Evolutionary conservation across 2,113 vertebrate genomes (phyloP), one percentile per base, ranked within the genome.

Genomic region (Aspiorhynchus laticeps): DNA sequence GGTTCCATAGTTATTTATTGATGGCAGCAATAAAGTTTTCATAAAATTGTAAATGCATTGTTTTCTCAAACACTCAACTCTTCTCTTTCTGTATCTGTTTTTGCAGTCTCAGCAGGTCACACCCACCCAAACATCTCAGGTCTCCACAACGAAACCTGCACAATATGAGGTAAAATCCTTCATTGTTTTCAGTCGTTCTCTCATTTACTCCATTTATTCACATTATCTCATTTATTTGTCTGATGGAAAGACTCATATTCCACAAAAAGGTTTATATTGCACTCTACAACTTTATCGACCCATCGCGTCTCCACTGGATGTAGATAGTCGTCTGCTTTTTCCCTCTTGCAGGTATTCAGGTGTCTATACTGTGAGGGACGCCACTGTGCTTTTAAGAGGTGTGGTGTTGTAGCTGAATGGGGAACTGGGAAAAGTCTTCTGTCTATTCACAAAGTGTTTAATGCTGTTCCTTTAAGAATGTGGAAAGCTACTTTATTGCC

Each of bases 161-260:
- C 89, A 94, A 89, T 90, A 90, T n/a, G 93, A 96, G 95, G 95
- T 96, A 94, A 31, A 8, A 71, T 51, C 36, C 51, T 7, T 87
- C 77, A 48, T n/a, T 48, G 17, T 69, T 38, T 75, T 87, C 21
- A 73, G 28, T 15, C 24, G 8, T 61, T n/a, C 3, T n/a, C 7
- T 61, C 7, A 11, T 43, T 19, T 26, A 28, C 14, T 36, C 31
- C 9, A 24, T 73, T 12, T 41, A 24, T 73, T 73, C 19, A 73
- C 69, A 73, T 73, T 3, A 28, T 43, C 15, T 78, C 5, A 69
- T 43, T 48, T 21, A 15, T 63, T 46, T 75, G 73, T 46, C 24
- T 75, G 19, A 46, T 15, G 24, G 11, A 75, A 75, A 43, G 24
- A 75, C 38, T 61, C 28, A 3, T 74, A 6, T 51, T 10, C 85